Conservation (phyloP, 2,888 invertebrate genomes). For the Cheilosia vernalis region DNA sequence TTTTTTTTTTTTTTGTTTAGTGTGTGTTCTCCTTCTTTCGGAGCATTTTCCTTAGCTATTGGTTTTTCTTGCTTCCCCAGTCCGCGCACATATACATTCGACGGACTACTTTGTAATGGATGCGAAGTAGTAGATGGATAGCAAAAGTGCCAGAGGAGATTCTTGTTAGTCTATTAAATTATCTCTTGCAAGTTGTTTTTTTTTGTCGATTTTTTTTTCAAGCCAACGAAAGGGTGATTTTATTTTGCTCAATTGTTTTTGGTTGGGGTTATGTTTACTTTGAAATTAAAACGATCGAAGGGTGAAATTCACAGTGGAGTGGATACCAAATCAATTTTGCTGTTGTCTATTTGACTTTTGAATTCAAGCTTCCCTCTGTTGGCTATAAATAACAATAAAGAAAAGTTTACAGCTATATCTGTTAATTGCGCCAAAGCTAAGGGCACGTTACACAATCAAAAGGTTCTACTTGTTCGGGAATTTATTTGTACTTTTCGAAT, state of each 20-base stretch:
- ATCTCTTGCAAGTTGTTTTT: slow-evolving; percentile 63
- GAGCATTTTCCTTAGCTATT: slow-evolving; percentile 30
- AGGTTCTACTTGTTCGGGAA: slow-evolving; percentile 60
- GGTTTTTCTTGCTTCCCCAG: slow-evolving; percentile 9
- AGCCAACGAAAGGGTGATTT: not conserved
- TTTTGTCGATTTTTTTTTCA: slow-evolving; percentile 16
- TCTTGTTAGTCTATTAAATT: slow-evolving; percentile 75
- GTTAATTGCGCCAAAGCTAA: slow-evolving; percentile 68
- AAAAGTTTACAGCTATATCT: slow-evolving; percentile 56
- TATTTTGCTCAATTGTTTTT: not conserved
- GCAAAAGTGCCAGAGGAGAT: slow-evolving; percentile 69
- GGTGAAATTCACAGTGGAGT: slow-evolving; percentile 63
- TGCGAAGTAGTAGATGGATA: slow-evolving; percentile 58
- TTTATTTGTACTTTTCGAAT: slow-evolving; percentile 56
- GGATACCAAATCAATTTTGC: slow-evolving; percentile 68
- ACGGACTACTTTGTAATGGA: slow-evolving; percentile 68
- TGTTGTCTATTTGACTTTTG: slow-evolving; percentile 72
- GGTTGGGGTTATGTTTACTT: slow-evolving; percentile 66
- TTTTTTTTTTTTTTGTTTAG: slow-evolving; percentile 4
- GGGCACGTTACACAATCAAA: slow-evolving; percentile 57
- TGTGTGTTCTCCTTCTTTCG: not conserved
- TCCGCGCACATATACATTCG: slow-evolving; percentile 11
- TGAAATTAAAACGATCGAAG: slow-evolving; percentile 74
- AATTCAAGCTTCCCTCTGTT: slow-evolving; percentile 61
- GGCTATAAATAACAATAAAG: slow-evolving; percentile 47